These are phyloP conservation scores for Halocynthia aurantium DNA, from an alignment of 23 tunicate genomes.

Conservation along the genomic window DNA sequence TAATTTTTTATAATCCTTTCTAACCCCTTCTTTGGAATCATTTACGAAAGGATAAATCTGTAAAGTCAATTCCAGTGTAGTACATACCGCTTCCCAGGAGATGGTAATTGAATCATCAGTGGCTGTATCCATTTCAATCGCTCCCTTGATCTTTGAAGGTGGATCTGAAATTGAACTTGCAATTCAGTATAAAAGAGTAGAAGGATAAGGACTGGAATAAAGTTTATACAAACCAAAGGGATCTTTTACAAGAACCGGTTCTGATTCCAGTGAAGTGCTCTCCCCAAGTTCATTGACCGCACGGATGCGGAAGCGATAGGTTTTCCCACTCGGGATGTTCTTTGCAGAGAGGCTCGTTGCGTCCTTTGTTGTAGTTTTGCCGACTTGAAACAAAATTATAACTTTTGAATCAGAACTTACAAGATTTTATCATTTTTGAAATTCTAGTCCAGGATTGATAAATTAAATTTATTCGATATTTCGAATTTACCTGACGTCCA, in stretches of 20 bases:
- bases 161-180: slow-evolving; percentile 36
- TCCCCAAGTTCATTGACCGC: slow-evolving; percentile 83
- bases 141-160: slow-evolving; percentile 65
- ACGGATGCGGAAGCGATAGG: slow-evolving; percentile 66
- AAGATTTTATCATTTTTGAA: background rate
- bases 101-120: slow-evolving; percentile 76
- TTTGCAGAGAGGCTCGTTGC: slow-evolving; percentile 43
- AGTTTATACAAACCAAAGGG: slow-evolving; percentile 53
- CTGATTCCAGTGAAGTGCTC: slow-evolving; percentile 53
- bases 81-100: slow-evolving; percentile 70
- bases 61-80: too few species aligned
- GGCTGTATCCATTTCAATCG: slow-evolving; percentile 51
- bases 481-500: slow-evolving; percentile 66
- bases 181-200: background rate
- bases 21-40: too few species aligned
- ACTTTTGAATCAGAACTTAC: background rate
- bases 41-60: too few species aligned
- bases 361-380: slow-evolving; percentile 50
- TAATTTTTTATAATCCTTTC: background rate
- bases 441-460: background rate
- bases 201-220: background rate
- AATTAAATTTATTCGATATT: background rate
- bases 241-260: slow-evolving; percentile 67
- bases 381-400: slow-evolving; percentile 38
- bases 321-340: slow-evolving; percentile 69